phyloP scores from a whole-genome alignment of 2,113 vertebrate genomes.

The Lepidothrix coronata region DNA sequence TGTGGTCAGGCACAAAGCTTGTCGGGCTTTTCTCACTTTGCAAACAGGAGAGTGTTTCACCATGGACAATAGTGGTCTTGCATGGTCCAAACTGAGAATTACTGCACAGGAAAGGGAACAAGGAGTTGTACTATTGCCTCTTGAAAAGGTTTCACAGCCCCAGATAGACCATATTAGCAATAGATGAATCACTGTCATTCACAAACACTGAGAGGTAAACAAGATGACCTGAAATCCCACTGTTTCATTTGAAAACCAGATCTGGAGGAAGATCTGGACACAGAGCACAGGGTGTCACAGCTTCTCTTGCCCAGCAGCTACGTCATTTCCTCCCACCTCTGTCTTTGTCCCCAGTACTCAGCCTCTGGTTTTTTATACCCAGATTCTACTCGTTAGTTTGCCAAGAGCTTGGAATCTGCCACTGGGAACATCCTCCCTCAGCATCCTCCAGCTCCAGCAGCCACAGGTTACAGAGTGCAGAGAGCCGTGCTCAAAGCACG shows the following conservation, averaged over 20 bases:
- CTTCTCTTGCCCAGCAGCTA: neutral
- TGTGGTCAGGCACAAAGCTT: neutral
- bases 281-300: neutral
- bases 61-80: neutral
- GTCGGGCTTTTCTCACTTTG: neutral
- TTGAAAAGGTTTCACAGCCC: neutral
- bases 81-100: neutral
- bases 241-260: neutral
- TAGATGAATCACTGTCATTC: neutral
- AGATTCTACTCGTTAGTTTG: neutral
- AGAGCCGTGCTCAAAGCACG: neutral
- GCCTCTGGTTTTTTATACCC: neutral
- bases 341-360: neutral
- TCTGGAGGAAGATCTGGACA: neutral
- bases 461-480: neutral
- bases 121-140: neutral
- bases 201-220: neutral
- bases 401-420: neutral
- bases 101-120: neutral
- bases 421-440: neutral
- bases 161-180: neutral
- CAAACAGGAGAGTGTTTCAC: neutral
- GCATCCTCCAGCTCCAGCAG: neutral
- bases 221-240: neutral
- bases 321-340: neutral